Base-by-base conservation (phyloP, 2,888 invertebrate species). In the Ferrisia virgata region DNA sequence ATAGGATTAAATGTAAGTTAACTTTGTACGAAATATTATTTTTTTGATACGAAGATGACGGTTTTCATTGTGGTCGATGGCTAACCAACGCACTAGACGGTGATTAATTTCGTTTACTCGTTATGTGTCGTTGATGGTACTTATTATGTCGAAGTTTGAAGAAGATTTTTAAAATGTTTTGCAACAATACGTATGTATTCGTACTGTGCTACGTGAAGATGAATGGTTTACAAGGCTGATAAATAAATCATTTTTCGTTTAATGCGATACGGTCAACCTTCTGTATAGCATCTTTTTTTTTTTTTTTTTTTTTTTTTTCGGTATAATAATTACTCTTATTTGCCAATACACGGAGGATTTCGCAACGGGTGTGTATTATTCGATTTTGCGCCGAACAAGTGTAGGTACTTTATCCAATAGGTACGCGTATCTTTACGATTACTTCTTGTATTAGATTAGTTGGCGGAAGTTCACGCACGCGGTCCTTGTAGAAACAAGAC, bases 181-280 rank as follows among this genome's bases (percentile, higher is more conserved):
- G 64, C 64, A 64, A 28, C 72, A 33, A 72, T 31, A 28, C 1
- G n/a, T 22, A 6, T 4, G 58, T 25, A 18, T 15, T 36, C 8
- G 36, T 36, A 36, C 36, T 8, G 5, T 36, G 8, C 36, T 40
- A 40, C 11, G 11, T 13, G 47, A n/a, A 47, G 58, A 64, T 64
- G 58, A 64, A 25, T 9, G 13, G 13, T 64, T 28, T 33, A 33
- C 72, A 72, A 72, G 72, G 72, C n/a, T 72, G 28, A n/a, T 28
- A 33, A 64, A 72, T 72, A 72, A 72, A 72, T 72, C 31, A 72
- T 72, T 2, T 72, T 72, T 72, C 33, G 31, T 9, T 72, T 72
- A 72, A 72, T 72, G 72, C n/a, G n/a, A n/a, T 72, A 72, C 72
- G 33, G 72, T 33, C 72, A 72, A 72, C 72, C 72, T 72, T 72